Percentiles rank a stretch among this genome's conserved stretches.
Evolutionary conservation across 2,797 vertebrate species (phyloP).

Genomic region (Sciaenops ocellatus): DNA sequence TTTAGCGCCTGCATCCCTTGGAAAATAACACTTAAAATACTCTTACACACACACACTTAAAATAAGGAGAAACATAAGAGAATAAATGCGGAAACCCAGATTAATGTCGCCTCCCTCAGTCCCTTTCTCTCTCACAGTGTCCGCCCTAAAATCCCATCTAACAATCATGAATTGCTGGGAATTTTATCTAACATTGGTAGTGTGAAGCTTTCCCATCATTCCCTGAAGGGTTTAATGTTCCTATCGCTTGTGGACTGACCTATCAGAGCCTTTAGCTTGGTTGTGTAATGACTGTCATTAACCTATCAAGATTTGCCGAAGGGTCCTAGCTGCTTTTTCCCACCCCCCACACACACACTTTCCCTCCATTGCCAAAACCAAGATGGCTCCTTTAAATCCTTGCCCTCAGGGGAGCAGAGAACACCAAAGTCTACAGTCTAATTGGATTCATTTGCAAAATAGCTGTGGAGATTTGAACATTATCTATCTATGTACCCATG

Average conservation of each 20-base stretch:
- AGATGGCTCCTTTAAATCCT: conserved; percentile 72
- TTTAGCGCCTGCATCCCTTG: conserved; percentile 13
- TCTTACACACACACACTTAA: conserved; percentile 40
- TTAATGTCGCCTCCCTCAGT: neutral
- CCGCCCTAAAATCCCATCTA: conserved; percentile 30
- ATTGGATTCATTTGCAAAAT: conserved; percentile 86
- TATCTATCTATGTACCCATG: conserved; percentile 88
- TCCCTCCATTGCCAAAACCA: conserved; percentile 75
- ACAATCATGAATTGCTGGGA: conserved; percentile 65
- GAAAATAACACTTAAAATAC: conserved; percentile 46
- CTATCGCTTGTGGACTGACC: conserved; percentile 67
- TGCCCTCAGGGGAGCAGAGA: conserved; percentile 68
- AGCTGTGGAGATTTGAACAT: conserved; percentile 77
- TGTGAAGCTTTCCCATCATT: conserved; percentile 83
- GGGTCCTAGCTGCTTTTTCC: conserved; percentile 69
- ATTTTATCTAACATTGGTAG: conserved; percentile 64
- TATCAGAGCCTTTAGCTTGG: conserved; percentile 67
- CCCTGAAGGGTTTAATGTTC: conserved; percentile 72
- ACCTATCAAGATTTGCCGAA: conserved; percentile 81
- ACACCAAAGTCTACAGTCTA: conserved; percentile 77
- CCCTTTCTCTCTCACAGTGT: conserved; percentile 29
- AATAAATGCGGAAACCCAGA: conserved; percentile 15
- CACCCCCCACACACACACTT: conserved; percentile 64
- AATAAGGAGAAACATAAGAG: conserved; percentile 28
- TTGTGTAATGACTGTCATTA: conserved; percentile 83